phyloP scores from a whole-genome alignment of 2,888 invertebrate species.

The Sinohyriopsis cumingii region DNA sequence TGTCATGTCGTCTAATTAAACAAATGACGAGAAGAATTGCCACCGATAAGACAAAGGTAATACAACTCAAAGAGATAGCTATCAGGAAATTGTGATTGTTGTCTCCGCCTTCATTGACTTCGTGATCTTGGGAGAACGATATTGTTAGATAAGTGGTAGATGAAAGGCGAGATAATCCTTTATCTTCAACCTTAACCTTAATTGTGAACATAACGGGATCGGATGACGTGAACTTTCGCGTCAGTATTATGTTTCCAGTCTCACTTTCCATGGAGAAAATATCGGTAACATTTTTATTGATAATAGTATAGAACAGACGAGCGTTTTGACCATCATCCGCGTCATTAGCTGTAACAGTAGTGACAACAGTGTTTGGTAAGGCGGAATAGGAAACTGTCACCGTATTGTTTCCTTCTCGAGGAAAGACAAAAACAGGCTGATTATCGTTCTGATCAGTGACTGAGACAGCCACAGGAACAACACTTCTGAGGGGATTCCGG shows the following conservation, averaged over 20 bases:
- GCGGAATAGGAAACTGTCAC: slow-evolving; percentile 35
- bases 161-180: slow-evolving; percentile 6
- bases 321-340: slow-evolving; percentile 32
- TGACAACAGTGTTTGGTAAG: slow-evolving; percentile 21
- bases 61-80: slow-evolving; percentile 43
- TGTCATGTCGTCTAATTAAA: slow-evolving; percentile 36
- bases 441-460: slow-evolving; percentile 46
- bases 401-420: slow-evolving; percentile 41
- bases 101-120: background rate
- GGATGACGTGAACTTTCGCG: slow-evolving; percentile 10
- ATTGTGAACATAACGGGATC: slow-evolving; percentile 14
- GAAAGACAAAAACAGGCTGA: slow-evolving; percentile 40
- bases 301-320: slow-evolving; percentile 22
- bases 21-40: slow-evolving; percentile 40
- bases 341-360: slow-evolving; percentile 27
- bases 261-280: slow-evolving; percentile 24
- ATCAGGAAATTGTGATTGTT: slow-evolving; percentile 35
- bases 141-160: background rate
- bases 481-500: slow-evolving; percentile 23
- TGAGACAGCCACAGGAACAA: slow-evolving; percentile 32
- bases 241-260: slow-evolving; percentile 28
- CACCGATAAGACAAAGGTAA: slow-evolving; percentile 39
- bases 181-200: slow-evolving; percentile 22
- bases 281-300: slow-evolving; percentile 17
- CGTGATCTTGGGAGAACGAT: background rate